Conservation (phyloP, 2,888 invertebrate genomes). For the Hoplodrina blanda region DNA sequence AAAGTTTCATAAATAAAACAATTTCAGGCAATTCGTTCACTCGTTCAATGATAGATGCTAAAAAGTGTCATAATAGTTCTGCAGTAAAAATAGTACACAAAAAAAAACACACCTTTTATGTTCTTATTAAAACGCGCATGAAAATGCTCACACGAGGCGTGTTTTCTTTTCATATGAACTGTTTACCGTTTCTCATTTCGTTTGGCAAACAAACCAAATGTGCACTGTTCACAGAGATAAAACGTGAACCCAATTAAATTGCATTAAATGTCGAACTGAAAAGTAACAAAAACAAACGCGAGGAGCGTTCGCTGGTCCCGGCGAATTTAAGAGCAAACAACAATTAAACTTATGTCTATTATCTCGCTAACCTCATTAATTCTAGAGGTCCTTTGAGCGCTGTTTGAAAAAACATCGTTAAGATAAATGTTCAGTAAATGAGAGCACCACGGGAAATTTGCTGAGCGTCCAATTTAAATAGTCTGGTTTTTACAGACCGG, state of each 20-base stretch:
- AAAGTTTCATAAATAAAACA: no score
- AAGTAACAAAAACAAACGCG: constrained; percentile 35
- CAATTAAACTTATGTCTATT: constrained; percentile 66
- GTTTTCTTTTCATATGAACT: constrained; percentile 21
- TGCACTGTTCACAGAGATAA: constrained; percentile 46
- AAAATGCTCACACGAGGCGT: constrained; percentile 7
- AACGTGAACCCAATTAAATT: constrained; percentile 53
- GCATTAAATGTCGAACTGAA: constrained; percentile 49
- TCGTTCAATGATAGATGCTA: constrained; percentile 55
- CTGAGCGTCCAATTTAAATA: constrained; percentile 70
- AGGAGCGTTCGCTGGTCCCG: constrained; percentile 23
- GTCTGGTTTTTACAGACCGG: constrained; percentile 65
- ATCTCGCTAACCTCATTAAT: constrained; percentile 69
- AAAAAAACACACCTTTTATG: background rate
- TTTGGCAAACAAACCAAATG: constrained; percentile 34
- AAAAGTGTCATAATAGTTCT: constrained; percentile 63
- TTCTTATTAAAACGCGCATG: constrained; percentile 7
- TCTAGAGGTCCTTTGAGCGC: constrained; percentile 66
- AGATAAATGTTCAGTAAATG: constrained; percentile 68
- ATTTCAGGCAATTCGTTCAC: constrained; percentile 42
- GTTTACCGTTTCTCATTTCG: constrained; percentile 40
- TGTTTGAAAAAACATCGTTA: constrained; percentile 69
- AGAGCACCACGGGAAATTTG: constrained; percentile 62
- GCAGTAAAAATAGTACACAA: background rate
- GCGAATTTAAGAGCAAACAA: constrained; percentile 56